Evolutionary conservation across 1,140 invertebrate genomes (phyloP), one percentile per base, ranked within the genome.

Genomic region (Bursaphelenchus mucronatus): DNA sequence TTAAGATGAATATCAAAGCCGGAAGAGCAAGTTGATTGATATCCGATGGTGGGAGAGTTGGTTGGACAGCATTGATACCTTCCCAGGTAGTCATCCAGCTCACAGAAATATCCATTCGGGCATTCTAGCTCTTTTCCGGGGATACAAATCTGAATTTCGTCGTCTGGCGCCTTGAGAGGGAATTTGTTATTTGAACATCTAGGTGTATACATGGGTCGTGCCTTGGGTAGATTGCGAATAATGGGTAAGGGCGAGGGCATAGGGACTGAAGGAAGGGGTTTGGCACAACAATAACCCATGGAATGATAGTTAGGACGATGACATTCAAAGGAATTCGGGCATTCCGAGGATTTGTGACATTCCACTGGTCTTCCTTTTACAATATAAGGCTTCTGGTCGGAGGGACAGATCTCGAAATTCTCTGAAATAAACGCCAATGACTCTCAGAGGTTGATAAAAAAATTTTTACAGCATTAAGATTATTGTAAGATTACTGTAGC

Each of bases 61-160:
- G 54, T 55, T 15, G 57, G 57, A 59, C 57, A 59, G 57, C 57
- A 59, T 59, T 59, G 57, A 50, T 59, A 59, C 10, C 57, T 39
- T 11, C 57, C 57, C 13, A 17, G 45, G 40, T 46, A 59, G 3
- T 11, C 11, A 7, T 59, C 45, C 19, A 59, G 30, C 41, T 59
- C 13, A 7, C 57, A 59, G 15, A 44, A 11, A 50, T 40, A 50
- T 4, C 11, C 57, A 13, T n/a, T 59, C 44, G 57, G 57, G 9
- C 57, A 59, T 11, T 44, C 57, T 1, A 11, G 40, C 41, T 44
- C 13, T 17, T 39, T 11, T 44, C 30, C 57, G 40, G 41, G 41
- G 13, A 59, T 11, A 44, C 57, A 59, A 50, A 59, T 59, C 30
- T 59, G 57, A 39, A 59, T 50, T 50, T 59, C 57, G 11, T 43